These are phyloP conservation scores for Hippolais icterina DNA, from an alignment of 2,113 vertebrate species.

Conservation along the genomic window DNA sequence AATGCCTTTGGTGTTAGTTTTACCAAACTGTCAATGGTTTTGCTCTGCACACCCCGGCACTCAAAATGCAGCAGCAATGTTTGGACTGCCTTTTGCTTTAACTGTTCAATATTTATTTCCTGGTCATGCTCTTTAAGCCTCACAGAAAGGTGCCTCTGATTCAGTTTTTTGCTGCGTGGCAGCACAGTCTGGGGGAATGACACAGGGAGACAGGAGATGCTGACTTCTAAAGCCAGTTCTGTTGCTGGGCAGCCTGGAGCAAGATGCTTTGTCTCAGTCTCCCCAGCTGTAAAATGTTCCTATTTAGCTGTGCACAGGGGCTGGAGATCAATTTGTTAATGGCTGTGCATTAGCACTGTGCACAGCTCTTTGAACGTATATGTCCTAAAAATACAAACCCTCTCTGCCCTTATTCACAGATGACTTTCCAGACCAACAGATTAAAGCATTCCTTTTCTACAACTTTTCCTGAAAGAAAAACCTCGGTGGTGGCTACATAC, in stretches of 20 bases:
- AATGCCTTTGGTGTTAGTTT: constrained; percentile 29
- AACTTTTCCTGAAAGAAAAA: neutral
- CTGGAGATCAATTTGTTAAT: constrained; percentile 54
- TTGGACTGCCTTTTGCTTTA: constrained; percentile 19
- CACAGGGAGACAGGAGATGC: neutral
- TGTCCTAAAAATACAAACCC: constrained; percentile 34
- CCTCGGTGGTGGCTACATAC: neutral
- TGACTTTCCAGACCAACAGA: neutral
- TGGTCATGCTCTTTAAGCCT: constrained; percentile 1
- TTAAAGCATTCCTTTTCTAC: neutral
- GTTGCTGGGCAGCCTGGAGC: neutral
- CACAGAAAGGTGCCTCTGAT: neutral
- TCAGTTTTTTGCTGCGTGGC: neutral
- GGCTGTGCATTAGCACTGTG: neutral
- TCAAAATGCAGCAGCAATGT: neutral
- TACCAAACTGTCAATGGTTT: constrained; percentile 8
- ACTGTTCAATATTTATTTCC: constrained; percentile 3
- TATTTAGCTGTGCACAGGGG: neutral
- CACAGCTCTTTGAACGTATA: neutral
- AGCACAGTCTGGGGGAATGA: constrained; percentile 3
- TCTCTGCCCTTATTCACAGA: constrained; percentile 3
- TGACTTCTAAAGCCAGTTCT: constrained; percentile 9
- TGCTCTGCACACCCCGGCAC: neutral
- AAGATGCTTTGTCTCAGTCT: neutral
- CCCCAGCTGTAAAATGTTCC: neutral